Evolutionary conservation across 2,888 invertebrate species (phyloP).

Genomic region (Orthosia cruda): DNA sequence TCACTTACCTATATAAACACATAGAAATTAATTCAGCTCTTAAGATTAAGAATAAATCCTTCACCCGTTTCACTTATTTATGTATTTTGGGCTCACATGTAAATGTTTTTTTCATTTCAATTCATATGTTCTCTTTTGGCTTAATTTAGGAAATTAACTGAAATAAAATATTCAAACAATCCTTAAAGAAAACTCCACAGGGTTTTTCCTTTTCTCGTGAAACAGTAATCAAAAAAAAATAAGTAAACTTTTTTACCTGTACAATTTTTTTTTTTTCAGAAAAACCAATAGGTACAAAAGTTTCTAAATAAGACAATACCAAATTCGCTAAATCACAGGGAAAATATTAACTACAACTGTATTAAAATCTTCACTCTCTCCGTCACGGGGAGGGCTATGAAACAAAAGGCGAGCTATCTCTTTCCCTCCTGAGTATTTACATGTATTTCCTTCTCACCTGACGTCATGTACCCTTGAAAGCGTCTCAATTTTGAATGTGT

Average conservation of each 20-base stretch:
- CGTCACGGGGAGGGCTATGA: constrained; percentile 89
- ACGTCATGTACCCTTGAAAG: constrained; percentile 87
- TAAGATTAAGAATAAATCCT: too few relatives aligned
- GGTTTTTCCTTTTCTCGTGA: too few relatives aligned
- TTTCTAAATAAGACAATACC: constrained; percentile 27
- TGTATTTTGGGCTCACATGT: background rate
- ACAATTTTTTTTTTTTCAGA: background rate
- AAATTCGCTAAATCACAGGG: constrained; percentile 70
- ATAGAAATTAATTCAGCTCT: background rate
- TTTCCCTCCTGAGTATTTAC: constrained; percentile 74
- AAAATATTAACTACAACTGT: constrained; percentile 87
- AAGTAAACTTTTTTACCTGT: too few relatives aligned
- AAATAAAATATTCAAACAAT: too few relatives aligned
- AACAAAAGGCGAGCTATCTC: constrained; percentile 87
- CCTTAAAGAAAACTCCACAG: too few relatives aligned
- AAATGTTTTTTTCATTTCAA: background rate
- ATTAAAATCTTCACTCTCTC: constrained; percentile 86
- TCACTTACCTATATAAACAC: background rate
- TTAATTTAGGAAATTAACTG: background rate
- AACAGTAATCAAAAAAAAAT: too few relatives aligned
- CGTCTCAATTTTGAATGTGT: constrained; percentile 84
- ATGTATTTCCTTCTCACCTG: constrained; percentile 82
- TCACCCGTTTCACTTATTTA: background rate
- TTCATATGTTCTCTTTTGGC: background rate
- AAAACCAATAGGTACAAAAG: constrained; percentile 15